Conservation (phyloP, 2,888 invertebrate genomes). For the Polia nebulosa region DNA sequence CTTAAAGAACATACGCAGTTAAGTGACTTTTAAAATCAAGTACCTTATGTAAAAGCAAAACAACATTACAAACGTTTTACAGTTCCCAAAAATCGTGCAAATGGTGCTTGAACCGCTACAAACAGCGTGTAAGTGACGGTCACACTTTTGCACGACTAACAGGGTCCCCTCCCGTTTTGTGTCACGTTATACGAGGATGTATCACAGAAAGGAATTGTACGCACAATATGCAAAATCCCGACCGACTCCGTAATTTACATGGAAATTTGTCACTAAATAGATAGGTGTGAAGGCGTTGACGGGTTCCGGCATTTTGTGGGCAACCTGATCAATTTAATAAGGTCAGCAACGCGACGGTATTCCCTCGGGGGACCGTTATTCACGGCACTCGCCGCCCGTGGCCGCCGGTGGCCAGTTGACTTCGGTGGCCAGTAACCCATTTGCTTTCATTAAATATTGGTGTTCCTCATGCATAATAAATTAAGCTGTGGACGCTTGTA, state of each 20-base stretch:
- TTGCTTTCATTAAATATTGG: conserved; percentile 54
- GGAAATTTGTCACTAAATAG: conserved; percentile 60
- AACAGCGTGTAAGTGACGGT: conserved; percentile 14
- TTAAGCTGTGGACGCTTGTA: conserved; percentile 21
- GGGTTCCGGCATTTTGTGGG: conserved; percentile 50
- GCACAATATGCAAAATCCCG: conserved; percentile 44
- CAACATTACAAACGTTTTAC: conserved; percentile 15
- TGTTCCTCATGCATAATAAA: conserved; percentile 33
- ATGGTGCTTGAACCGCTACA: conserved; percentile 13
- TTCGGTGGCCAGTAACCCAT: conserved; percentile 44
- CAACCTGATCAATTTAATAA: conserved; percentile 62
- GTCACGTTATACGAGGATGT: conserved; percentile 35
- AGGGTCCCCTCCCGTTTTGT: conserved; percentile 10
- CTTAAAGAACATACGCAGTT: not conserved
- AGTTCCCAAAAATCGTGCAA: conserved; percentile 20
- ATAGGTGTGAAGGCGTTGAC: conserved; percentile 54
- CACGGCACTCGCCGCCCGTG: conserved; percentile 35
- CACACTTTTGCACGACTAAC: conserved; percentile 21
- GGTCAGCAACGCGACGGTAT: conserved; percentile 49
- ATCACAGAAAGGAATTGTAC: conserved; percentile 37
- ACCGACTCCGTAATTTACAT: conserved; percentile 58
- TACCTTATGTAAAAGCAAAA: not conserved
- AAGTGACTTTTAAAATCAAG: conserved; percentile 10
- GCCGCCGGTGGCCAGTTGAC: conserved; percentile 39
- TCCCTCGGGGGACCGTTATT: conserved; percentile 55